Evolutionary conservation across 2,797 vertebrate genomes (phyloP).

Genomic region (Merluccius polli): DNA sequence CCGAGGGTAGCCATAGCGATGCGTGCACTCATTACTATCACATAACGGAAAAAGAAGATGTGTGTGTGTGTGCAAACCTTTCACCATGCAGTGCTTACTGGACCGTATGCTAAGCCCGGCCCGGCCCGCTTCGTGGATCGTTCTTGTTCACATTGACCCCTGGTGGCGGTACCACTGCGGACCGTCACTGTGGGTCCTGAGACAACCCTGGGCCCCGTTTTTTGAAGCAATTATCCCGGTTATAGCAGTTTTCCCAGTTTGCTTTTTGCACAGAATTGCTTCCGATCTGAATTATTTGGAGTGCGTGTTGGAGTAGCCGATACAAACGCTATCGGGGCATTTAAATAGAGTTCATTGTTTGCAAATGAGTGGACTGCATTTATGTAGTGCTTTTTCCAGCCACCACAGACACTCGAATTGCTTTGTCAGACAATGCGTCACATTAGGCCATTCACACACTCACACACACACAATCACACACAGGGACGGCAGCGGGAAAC

Average conservation of each 20-base stretch:
- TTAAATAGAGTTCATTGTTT: not conserved
- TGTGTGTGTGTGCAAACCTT: too few relatives aligned
- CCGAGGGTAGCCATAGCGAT: too few relatives aligned
- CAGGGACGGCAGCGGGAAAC: too few relatives aligned
- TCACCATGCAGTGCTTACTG: constrained; percentile 1
- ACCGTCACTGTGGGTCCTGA: not conserved
- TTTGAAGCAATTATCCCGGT: not conserved
- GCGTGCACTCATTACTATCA: too few relatives aligned
- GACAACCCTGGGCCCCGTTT: not conserved
- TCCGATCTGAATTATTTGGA: not conserved
- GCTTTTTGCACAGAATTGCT: not conserved
- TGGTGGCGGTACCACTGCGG: not conserved
- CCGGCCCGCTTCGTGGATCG: not conserved
- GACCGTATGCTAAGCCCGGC: not conserved
- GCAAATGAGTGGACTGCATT: not conserved
- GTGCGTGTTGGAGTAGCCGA: not conserved
- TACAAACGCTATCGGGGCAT: not conserved
- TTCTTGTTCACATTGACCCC: not conserved
- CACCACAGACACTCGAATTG: not conserved
- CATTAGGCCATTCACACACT: not conserved
- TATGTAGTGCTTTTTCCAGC: not conserved
- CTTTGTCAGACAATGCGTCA: not conserved
- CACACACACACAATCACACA: not conserved
- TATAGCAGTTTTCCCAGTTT: too few relatives aligned
- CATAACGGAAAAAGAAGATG: too few relatives aligned